Evolutionary conservation across 37 sponge, comb jelly and placozoan genomes (phyloP).

Genomic region (Oopsacas minuta): DNA sequence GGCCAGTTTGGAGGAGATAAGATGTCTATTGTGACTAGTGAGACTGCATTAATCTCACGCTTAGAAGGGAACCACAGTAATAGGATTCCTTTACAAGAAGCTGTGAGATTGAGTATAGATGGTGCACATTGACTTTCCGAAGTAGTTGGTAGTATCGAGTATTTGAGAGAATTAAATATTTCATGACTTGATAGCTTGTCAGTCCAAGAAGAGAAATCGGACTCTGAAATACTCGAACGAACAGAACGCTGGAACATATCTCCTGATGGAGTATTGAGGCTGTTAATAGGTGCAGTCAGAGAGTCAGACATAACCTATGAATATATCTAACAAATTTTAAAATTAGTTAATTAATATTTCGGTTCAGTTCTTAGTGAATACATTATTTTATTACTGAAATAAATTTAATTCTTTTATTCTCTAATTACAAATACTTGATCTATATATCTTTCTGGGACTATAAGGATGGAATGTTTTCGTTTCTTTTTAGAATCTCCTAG

Average conservation of each 20-base stretch:
- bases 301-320: neutral
- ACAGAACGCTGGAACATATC: neutral
- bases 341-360: neutral
- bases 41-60: neutral
- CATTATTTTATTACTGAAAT: neutral
- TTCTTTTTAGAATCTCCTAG: neutral
- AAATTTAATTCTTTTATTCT: neutral
- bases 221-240: neutral
- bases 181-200: neutral
- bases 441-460: neutral
- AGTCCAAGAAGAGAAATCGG: neutral
- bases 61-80: neutral
- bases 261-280: neutral
- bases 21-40: neutral
- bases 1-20: constrained; percentile 3
- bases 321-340: neutral
- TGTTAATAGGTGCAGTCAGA: neutral
- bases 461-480: neutral
- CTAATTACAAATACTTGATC: neutral
- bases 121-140: neutral
- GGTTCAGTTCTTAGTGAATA: too few relatives aligned
- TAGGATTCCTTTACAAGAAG: constrained; percentile 14
- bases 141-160: neutral
- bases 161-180: neutral
- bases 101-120: neutral